Evolutionary conservation across 2,888 invertebrate species (phyloP).

Genomic region (Eristalis intricaria): DNA sequence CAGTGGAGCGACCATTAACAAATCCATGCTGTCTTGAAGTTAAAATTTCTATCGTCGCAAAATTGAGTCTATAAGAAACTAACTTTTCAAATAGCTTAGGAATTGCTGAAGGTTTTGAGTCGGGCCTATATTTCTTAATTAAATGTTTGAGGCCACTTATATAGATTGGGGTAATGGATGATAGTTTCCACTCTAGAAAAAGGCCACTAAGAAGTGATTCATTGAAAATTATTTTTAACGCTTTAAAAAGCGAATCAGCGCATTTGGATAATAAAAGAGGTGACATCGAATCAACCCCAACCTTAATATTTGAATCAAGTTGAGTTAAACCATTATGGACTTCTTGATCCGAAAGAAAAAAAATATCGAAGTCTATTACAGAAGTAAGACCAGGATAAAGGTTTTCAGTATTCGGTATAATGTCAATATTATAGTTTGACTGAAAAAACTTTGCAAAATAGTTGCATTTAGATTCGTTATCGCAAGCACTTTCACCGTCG

Average conservation of each 20-base stretch:
- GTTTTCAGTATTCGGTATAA: background rate
- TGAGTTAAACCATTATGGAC: background rate
- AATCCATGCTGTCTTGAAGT: no score
- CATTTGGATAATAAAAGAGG: slow-evolving; percentile 10
- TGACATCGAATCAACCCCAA: background rate
- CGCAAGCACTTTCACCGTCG: background rate
- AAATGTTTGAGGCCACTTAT: no score
- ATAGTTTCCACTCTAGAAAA: background rate
- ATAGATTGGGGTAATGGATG: background rate
- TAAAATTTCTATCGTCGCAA: no score
- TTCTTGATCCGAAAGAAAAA: no score
- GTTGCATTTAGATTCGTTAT: background rate
- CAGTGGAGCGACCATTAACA: no score
- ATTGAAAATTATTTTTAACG: background rate
- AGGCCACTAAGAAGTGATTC: background rate
- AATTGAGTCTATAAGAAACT: no score
- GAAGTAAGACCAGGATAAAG: slow-evolving; percentile 1
- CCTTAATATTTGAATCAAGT: background rate
- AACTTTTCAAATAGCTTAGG: no score
- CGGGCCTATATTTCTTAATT: no score
- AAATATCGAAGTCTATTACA: background rate
- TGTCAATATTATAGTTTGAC: background rate
- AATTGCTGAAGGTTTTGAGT: no score
- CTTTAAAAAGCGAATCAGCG: background rate
- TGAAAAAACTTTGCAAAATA: background rate